A percentile compares a stretch with the other conserved stretches of the same genome.
phyloP scores from a whole-genome alignment of 2,888 invertebrate species.

The Diarsia rubi region DNA sequence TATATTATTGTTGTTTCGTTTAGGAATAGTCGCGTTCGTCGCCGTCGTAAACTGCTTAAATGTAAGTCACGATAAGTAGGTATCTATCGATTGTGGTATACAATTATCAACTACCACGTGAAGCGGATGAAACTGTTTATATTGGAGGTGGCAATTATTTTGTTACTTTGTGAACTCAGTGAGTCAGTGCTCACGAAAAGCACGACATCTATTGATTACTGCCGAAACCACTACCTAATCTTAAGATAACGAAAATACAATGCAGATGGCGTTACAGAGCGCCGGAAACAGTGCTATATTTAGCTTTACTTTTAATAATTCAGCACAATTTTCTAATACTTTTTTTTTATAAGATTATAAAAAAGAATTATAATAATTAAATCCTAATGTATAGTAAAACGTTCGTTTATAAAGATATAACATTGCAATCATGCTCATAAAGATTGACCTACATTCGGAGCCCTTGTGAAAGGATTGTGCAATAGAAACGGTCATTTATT shows the following conservation, averaged over 20 bases:
- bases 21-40: slow-evolving; percentile 1
- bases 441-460: slow-evolving; percentile 90
- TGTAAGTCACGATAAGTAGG: too few relatives aligned
- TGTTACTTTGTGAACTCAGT: not conserved
- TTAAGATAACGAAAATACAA: slow-evolving; percentile 7
- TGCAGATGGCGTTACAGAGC: slow-evolving; percentile 65
- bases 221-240: slow-evolving; percentile 24
- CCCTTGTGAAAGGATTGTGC: slow-evolving; percentile 92
- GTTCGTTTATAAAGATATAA: slow-evolving; percentile 67
- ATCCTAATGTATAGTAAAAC: not conserved
- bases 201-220: slow-evolving; percentile 53
- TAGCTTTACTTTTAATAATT: slow-evolving; percentile 21
- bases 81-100: not conserved
- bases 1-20: not conserved
- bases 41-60: not conserved
- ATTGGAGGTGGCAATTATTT: not conserved
- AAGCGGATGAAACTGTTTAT: not conserved
- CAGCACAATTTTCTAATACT: slow-evolving; percentile 2
- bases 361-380: slow-evolving; percentile 12
- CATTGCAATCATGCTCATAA: slow-evolving; percentile 83
- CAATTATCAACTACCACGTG: not conserved
- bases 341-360: not conserved
- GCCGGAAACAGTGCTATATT: slow-evolving; percentile 61
- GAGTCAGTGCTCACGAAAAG: not conserved
- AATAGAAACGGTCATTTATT: slow-evolving; percentile 91